Base-by-base conservation (phyloP, 1,140 invertebrate genomes). In the Aphidius gifuensis region DNA sequence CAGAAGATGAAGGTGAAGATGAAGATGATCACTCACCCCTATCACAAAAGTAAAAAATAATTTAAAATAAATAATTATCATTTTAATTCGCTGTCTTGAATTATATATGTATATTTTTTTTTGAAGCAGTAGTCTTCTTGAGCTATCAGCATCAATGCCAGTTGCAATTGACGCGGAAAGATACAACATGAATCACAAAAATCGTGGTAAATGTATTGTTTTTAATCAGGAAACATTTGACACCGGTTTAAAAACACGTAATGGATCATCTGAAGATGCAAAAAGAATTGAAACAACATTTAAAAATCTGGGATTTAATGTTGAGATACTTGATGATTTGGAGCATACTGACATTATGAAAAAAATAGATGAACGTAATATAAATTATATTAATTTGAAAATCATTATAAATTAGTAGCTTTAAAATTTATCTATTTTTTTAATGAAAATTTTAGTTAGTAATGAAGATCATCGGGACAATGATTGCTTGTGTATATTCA, bases 161-260 rank as follows among this genome's bases (percentile, higher is more conserved):
- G 71, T 76, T 0, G 6, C 32, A 0, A 76, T 66, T 56, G 72
- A 81, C 42, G 75, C 81, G 0, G 73, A 79, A 0, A 69, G 68
- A 44, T 93, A 93, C 69, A 85, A 87, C 43, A 91, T 89, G 86
- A 80, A 83, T 59, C 85, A 91, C 66, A 61, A 69, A 23, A 79
- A 84, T 56, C 77, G 88, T 43, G 92, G 92, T 9, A 81, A 82
- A 11, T 91, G 90, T 21, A 53, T 92, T 0, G 87, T 93, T 49
- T 89, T 93, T 58, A 92, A 93, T 73, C 89, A 93, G 71, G 85
- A 87, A 68, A 67, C 77, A 4, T 87, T 88, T 65, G 78, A 83
- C 2, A 74, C 71, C 0, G 69, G 62, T 6, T 66, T 69, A 9
- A 62, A 65, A 0, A 58, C 62, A 0, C 68, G 80, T 3, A 58